Conservation (phyloP, 2,113 vertebrate species). For the Puffinus mauretanicus region DNA sequence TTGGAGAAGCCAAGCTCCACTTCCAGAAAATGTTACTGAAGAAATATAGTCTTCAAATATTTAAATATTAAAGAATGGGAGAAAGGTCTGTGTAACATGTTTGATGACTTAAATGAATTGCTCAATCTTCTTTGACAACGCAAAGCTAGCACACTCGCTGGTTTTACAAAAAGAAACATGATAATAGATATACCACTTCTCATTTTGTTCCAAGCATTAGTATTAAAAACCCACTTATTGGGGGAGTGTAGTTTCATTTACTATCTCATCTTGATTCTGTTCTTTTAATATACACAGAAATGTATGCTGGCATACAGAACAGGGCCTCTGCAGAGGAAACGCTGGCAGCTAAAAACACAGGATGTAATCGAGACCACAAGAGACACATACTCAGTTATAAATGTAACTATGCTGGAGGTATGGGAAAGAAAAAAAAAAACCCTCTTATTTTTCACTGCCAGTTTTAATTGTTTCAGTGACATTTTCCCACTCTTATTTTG, state of each 20-base stretch:
- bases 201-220: constrained; percentile 24
- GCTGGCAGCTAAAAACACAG: constrained; percentile 78
- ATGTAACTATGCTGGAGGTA: constrained; percentile 69
- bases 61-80: not conserved
- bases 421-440: not conserved
- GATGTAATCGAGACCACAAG: constrained; percentile 81
- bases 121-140: not conserved
- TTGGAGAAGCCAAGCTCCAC: not conserved
- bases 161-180: not conserved
- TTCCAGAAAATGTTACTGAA: constrained; percentile 43
- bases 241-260: not conserved
- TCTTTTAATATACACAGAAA: constrained; percentile 59
- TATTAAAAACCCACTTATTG: not conserved
- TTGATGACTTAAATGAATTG: not conserved
- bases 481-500: constrained; percentile 28
- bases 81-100: not conserved
- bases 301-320: constrained; percentile 57
- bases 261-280: constrained; percentile 48
- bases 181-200: not conserved
- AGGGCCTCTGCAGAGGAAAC: constrained; percentile 78
- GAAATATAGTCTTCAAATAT: constrained; percentile 8
- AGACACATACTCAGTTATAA: constrained; percentile 71
- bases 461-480: constrained; percentile 56
- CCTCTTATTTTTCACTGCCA: constrained; percentile 47
- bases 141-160: not conserved